A percentile compares a stretch with the other conserved stretches of the same genome.
These are phyloP conservation scores for Cenopis cana DNA, from an alignment of 2,888 invertebrate species.

Conservation along the genomic window DNA sequence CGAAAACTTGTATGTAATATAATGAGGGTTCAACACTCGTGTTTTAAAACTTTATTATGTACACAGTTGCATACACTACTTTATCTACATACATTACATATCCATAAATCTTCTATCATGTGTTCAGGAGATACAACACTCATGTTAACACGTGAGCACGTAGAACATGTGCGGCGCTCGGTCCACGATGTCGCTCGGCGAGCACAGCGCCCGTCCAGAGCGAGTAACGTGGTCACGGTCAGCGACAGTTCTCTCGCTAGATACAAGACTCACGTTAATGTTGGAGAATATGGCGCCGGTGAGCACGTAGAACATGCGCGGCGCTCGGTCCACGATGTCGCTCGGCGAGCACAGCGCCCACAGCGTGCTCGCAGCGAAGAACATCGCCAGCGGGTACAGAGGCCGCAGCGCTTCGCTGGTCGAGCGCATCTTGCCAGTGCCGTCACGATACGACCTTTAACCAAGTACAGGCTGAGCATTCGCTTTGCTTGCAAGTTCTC, in stretches of 20 bases:
- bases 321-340: conserved; percentile 92
- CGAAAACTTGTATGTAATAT: too few relatives aligned
- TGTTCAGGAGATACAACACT: too few relatives aligned
- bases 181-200: conserved; percentile 92
- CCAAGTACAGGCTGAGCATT: too few relatives aligned
- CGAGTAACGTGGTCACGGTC: conserved; percentile 56
- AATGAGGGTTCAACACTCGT: too few relatives aligned
- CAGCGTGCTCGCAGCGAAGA: conserved; percentile 89
- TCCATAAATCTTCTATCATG: too few relatives aligned
- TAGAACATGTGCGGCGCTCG: conserved; percentile 94
- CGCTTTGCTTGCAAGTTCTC: too few relatives aligned
- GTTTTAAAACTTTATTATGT: too few relatives aligned
- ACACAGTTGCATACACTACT: too few relatives aligned
- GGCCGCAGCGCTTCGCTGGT: conserved; percentile 94
- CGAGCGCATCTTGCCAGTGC: conserved; percentile 94
- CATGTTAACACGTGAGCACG: conserved; percentile 97
- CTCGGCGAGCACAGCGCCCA: conserved; percentile 95
- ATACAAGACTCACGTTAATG: conserved; percentile 98
- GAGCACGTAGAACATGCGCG: conserved; percentile 94
- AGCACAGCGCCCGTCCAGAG: too few relatives aligned
- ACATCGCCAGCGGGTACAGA: conserved; percentile 90
- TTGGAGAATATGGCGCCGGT: conserved; percentile 99
- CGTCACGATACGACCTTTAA: conserved; percentile 91
- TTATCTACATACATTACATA: too few relatives aligned
- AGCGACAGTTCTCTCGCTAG: too few relatives aligned